Evolutionary conservation across 2,888 invertebrate species (phyloP).

Genomic region (Liodrosophila aerea): DNA sequence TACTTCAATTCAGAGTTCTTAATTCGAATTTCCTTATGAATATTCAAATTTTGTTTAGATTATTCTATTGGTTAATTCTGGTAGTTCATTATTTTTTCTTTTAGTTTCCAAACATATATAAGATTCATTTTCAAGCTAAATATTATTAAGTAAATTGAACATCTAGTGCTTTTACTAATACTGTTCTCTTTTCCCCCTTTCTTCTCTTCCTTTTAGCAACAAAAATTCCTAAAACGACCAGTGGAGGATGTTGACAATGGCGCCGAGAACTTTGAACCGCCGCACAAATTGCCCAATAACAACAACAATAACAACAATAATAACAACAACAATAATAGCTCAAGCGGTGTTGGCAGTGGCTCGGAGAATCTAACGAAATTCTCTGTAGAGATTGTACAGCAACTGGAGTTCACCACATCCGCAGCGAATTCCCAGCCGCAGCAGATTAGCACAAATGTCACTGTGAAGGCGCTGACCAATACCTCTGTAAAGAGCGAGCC

Average conservation of each 20-base stretch:
- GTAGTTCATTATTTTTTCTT: too few species aligned
- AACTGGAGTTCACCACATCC: conserved; percentile 93
- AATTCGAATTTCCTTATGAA: too few species aligned
- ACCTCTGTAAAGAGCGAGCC: conserved; percentile 83
- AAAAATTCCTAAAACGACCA: conserved; percentile 91
- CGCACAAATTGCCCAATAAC: conserved; percentile 87
- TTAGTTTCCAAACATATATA: too few species aligned
- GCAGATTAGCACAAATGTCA: conserved; percentile 95
- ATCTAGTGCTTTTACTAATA: conserved; percentile 1
- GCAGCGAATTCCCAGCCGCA: conserved; percentile 93
- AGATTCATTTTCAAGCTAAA: too few species aligned
- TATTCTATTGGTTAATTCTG: too few species aligned
- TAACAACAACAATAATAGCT: conserved; percentile 48
- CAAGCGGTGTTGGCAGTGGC: conserved; percentile 57
- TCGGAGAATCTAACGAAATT: conserved; percentile 87
- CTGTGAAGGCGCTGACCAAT: conserved; percentile 91
- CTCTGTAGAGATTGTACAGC: conserved; percentile 96
- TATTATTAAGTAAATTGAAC: too few species aligned
- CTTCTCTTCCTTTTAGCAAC: conserved; percentile 86
- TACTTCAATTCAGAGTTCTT: too few species aligned
- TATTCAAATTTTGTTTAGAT: too few species aligned
- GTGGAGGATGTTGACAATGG: conserved; percentile 85
- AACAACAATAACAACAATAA: conserved; percentile 74
- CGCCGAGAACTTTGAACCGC: conserved; percentile 85
- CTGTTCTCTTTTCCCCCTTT: conserved; percentile 14